Evolutionary conservation across 1,140 invertebrate genomes (phyloP), one percentile per base, ranked within the genome.

Genomic region (Musca vetustissima): DNA sequence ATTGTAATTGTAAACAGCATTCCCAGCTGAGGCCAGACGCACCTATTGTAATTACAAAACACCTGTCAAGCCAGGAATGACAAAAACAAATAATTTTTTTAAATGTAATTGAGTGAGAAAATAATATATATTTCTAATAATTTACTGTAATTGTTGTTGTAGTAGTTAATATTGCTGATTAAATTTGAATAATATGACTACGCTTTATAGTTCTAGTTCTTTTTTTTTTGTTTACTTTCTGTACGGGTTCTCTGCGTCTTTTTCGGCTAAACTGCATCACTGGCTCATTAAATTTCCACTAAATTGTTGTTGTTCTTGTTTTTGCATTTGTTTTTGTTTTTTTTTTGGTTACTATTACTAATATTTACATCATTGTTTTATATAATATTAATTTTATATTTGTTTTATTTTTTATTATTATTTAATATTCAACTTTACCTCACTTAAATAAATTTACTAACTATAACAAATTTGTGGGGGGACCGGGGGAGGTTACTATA

Each of bases 391-490:
- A 61, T 11, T 61, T 52, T 52, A 21, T 52, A 9, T 8, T 6
- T 43, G 6, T 43, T 17, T 61, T 19, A 21, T 19, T 61, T 61
- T 9, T 28, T 61, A 43, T n/a, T n/a, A n/a, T n/a, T n/a, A 59
- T 59, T 32, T 61, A 36, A 36, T 61, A 36, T 57, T 57, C 24
- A 57, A 36, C 24, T 59, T 59, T 59, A 28, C 36, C 36, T 36
- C 36, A 19, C 57, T 61, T 61, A 61, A 61, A 36, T 61, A 61
- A 61, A 61, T 61, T 57, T 61, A 61, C 57, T 61, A 61, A 61
- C 57, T 61, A 61, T 61, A 61, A 61, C 57, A 61, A 43, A 43
- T 43, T 43, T 43, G 36, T 43, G 36, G 36, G 55, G 55, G 57
- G 57, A 52, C 21, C 49, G 57, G 32, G 36, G 36, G 36, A 43